A percentile compares a stretch with the other conserved stretches of the same genome.
These are phyloP conservation scores for Tenualosa thibaudeaui DNA, from an alignment of 2,797 vertebrate genomes.

Conservation along the genomic window DNA sequence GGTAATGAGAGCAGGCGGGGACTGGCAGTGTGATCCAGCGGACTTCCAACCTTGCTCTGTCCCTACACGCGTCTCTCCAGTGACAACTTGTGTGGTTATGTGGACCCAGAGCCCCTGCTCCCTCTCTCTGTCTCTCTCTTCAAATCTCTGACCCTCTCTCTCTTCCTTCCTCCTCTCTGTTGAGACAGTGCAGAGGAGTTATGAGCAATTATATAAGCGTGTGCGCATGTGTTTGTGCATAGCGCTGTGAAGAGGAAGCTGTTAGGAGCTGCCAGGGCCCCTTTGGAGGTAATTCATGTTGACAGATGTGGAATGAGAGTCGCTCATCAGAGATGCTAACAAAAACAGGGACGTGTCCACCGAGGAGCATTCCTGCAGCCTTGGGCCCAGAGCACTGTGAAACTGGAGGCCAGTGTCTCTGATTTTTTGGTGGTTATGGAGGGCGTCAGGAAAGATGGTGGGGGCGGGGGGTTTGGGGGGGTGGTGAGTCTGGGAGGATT, in stretches of 20 bases:
- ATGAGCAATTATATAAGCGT: slow-evolving; percentile 54
- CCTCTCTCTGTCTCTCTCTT: slow-evolving; percentile 13
- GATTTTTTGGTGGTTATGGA: not conserved
- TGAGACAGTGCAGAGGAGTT: slow-evolving; percentile 53
- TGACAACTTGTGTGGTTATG: slow-evolving; percentile 64
- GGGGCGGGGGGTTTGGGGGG: not conserved
- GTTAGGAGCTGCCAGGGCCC: slow-evolving; percentile 55
- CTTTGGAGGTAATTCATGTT: slow-evolving; percentile 60
- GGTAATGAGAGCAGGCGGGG: slow-evolving; percentile 61
- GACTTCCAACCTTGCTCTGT: slow-evolving; percentile 21
- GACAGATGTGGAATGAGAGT: slow-evolving; percentile 61
- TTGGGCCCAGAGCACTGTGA: slow-evolving; percentile 49
- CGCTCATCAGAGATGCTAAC: slow-evolving; percentile 57
- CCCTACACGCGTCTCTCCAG: slow-evolving; percentile 37
- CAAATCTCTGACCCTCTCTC: not conserved
- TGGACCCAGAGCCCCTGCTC: slow-evolving; percentile 42
- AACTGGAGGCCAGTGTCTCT: slow-evolving; percentile 34
- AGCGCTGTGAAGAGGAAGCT: slow-evolving; percentile 43
- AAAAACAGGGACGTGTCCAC: slow-evolving; percentile 58
- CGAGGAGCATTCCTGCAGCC: slow-evolving; percentile 48
- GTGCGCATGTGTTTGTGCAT: slow-evolving; percentile 54
- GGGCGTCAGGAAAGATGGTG: not conserved
- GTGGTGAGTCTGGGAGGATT: not conserved
- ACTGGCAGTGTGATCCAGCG: slow-evolving; percentile 58
- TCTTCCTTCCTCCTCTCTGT: not conserved